Percentiles rank a stretch among this genome's conserved stretches.
Evolutionary conservation across 2,888 invertebrate genomes (phyloP).

Genomic region (Aphrophora alni): DNA sequence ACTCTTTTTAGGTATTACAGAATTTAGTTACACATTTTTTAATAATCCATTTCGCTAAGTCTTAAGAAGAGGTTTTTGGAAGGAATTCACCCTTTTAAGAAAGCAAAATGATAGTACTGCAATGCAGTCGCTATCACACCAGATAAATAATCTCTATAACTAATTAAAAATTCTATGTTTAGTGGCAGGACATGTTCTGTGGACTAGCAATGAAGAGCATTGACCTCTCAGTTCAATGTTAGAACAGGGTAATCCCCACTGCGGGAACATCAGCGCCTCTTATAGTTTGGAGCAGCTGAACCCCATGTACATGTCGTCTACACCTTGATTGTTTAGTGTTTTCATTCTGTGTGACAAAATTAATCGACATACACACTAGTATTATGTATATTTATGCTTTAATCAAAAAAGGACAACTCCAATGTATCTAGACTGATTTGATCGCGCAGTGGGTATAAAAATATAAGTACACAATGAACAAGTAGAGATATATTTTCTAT

Average conservation of each 20-base stretch:
- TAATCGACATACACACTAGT: not conserved
- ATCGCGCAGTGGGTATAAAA: not conserved
- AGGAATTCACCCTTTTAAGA: no score
- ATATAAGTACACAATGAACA: not conserved
- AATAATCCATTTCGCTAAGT: no score
- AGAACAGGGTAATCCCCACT: not conserved
- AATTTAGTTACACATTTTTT: no score
- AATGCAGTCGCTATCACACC: no score
- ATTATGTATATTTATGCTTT: not conserved
- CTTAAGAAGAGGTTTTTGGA: no score
- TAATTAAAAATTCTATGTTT: not conserved
- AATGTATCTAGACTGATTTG: not conserved
- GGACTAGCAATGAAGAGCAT: not conserved
- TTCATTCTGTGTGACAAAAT: not conserved
- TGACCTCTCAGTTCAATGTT: not conserved
- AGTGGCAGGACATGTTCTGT: not conserved
- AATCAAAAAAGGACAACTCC: not conserved
- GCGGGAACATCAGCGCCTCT: not conserved
- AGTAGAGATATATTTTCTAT: constrained; percentile 37
- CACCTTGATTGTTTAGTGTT: not conserved
- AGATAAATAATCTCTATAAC: no score
- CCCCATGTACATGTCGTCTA: not conserved
- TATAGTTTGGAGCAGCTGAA: not conserved
- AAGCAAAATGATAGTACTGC: no score
- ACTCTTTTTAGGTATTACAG: no score